Evolutionary conservation across 35 echinoderm and acorn worm species (phyloP).

Genomic region (Ptychodera flava): DNA sequence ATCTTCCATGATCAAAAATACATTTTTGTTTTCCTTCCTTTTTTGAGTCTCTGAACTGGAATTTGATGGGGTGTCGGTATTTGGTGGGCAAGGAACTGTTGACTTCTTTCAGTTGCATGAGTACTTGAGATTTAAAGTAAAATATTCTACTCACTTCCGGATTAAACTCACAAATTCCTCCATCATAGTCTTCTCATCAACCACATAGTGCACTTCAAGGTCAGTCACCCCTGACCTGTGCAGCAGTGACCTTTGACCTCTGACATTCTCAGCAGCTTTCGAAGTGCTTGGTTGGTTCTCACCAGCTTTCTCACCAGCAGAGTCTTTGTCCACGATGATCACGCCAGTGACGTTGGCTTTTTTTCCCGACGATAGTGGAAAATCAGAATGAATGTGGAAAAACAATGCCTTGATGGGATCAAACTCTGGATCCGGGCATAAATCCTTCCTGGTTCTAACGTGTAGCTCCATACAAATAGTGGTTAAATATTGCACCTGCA

Average conservation of each 20-base stretch:
- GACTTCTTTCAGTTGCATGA: too few species aligned
- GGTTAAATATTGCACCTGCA: slow-evolving; percentile 82
- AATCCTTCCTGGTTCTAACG: slow-evolving; percentile 47
- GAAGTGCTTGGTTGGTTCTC: background rate
- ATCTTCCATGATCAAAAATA: too few species aligned
- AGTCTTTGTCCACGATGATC: background rate
- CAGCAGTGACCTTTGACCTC: slow-evolving; percentile 18
- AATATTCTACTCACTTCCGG: slow-evolving; percentile 85
- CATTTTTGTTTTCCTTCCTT: too few species aligned
- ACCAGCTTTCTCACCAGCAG: background rate
- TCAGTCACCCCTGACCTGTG: slow-evolving; percentile 51
- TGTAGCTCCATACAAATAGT: slow-evolving; percentile 84
- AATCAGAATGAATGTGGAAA: slow-evolving; percentile 54
- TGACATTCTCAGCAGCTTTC: background rate
- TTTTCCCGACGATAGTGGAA: background rate
- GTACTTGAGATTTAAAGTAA: too few species aligned
- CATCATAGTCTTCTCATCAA: slow-evolving; percentile 53
- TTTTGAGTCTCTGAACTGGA: too few species aligned
- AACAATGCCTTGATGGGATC: slow-evolving; percentile 84
- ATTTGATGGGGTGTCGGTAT: too few species aligned
- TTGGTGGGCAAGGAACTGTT: too few species aligned
- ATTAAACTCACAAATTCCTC: slow-evolving; percentile 66
- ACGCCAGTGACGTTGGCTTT: slow-evolving; percentile 9
- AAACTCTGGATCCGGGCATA: slow-evolving; percentile 74
- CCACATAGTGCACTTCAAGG: slow-evolving; percentile 39